These are phyloP conservation scores for Nannoperca australis DNA, from an alignment of 2,797 vertebrate species.

Conservation along the genomic window DNA sequence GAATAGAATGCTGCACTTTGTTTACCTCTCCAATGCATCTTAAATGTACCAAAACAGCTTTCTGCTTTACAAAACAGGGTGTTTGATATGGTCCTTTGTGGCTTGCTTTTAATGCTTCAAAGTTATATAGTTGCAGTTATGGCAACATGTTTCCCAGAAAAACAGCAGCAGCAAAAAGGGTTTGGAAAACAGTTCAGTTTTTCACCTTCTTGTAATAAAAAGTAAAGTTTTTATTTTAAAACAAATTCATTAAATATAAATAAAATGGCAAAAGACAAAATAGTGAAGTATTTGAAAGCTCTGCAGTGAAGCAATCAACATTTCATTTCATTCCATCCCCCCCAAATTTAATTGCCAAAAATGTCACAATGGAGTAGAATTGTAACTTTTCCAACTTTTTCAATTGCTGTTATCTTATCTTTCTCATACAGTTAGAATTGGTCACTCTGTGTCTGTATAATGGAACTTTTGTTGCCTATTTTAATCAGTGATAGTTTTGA, in stretches of 20 bases:
- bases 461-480: not conserved
- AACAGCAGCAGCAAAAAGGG: not conserved
- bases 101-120: not conserved
- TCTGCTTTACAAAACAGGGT: slow-evolving; percentile 3
- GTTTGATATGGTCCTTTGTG: slow-evolving; percentile 1
- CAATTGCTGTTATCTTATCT: slow-evolving; percentile 36
- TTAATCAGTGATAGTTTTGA: not conserved
- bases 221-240: not conserved
- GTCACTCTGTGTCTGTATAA: slow-evolving; percentile 3
- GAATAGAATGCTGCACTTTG: not conserved
- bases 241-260: slow-evolving; percentile 11
- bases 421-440: not conserved
- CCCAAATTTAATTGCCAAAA: slow-evolving; percentile 15
- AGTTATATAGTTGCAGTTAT: not conserved
- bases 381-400: slow-evolving; percentile 32
- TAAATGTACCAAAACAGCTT: not conserved
- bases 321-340: slow-evolving; percentile 16
- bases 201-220: not conserved
- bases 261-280: not conserved
- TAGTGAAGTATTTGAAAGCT: not conserved
- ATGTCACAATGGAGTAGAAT: not conserved
- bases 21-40: not conserved
- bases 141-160: not conserved
- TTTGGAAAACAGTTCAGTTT: not conserved
- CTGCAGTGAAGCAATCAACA: slow-evolving; percentile 17